Percentiles rank a stretch among this genome's conserved stretches.
phyloP scores from a whole-genome alignment of 1,140 invertebrate genomes.

The Chymomyza costata region DNA sequence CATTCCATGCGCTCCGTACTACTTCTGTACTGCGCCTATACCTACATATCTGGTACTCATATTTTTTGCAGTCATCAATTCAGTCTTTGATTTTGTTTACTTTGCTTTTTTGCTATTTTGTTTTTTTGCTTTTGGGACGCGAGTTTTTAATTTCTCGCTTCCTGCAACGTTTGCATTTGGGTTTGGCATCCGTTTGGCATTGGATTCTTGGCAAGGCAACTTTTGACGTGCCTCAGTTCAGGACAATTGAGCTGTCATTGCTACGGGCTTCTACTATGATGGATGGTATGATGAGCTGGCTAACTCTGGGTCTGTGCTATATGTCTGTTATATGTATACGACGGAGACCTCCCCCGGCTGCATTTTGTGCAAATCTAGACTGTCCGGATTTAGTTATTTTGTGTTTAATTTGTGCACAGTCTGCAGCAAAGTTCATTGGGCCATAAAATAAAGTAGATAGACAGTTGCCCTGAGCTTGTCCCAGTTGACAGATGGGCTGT shows the following conservation, averaged over 20 bases:
- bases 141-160: conserved; percentile 52
- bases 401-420: too few species aligned
- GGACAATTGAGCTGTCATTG: conserved; percentile 49
- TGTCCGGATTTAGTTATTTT: too few species aligned
- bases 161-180: conserved; percentile 62
- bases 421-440: too few species aligned
- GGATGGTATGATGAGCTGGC: conserved; percentile 32
- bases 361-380: too few species aligned
- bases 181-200: neutral
- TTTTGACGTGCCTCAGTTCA: conserved; percentile 18
- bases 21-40: neutral
- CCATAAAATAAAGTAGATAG: too few species aligned
- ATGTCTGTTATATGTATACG: conserved; percentile 22
- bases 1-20: too few species aligned
- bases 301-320: too few species aligned
- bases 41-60: conserved; percentile 33
- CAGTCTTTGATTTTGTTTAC: conserved; percentile 40
- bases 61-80: conserved; percentile 55
- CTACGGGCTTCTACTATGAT: conserved; percentile 33
- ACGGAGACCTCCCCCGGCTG: neutral
- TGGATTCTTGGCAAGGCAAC: conserved; percentile 18
- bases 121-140: conserved; percentile 8
- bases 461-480: too few species aligned
- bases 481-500: too few species aligned
- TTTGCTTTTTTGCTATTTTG: conserved; percentile 9